Evolutionary conservation across 2,113 vertebrate genomes (phyloP).

Genomic region (Uria lomvia): DNA sequence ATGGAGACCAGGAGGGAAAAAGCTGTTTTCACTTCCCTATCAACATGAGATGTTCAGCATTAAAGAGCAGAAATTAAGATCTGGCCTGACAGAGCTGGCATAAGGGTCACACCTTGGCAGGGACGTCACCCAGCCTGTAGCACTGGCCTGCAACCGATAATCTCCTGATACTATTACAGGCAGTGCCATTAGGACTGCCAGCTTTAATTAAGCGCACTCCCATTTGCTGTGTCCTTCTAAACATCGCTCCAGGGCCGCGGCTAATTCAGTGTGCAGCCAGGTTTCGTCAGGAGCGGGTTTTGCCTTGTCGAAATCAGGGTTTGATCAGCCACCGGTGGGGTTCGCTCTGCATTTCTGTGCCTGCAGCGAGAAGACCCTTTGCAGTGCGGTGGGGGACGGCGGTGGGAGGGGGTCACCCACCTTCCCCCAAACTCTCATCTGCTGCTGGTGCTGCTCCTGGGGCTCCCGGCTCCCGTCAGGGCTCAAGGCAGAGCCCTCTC

Average conservation of each 20-base stretch:
- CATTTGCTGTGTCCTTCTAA: slow-evolving; percentile 37
- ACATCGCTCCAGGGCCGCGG: not conserved
- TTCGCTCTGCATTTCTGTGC: not conserved
- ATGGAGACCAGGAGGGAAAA: not conserved
- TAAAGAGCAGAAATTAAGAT: not conserved
- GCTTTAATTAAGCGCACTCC: slow-evolving; percentile 46
- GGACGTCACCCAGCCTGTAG: not conserved
- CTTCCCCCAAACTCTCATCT: not conserved
- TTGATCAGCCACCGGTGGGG: not conserved
- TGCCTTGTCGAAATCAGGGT: not conserved
- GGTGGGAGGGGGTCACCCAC: not conserved
- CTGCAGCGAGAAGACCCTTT: not conserved
- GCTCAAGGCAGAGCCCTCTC: not conserved
- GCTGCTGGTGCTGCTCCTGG: not conserved
- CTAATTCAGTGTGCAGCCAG: not conserved
- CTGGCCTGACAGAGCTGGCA: not conserved
- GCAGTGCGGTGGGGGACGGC: fast-evolving
- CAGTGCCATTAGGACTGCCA: slow-evolving; percentile 46
- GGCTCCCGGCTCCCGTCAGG: fast-evolving
- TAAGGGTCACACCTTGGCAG: not conserved
- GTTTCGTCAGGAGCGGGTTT: not conserved
- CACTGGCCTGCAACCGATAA: not conserved
- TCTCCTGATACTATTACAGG: slow-evolving; percentile 52
- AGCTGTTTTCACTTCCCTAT: not conserved
- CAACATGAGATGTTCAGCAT: not conserved